phyloP scores from a whole-genome alignment of 2,797 vertebrate genomes.

The Melanogrammus aeglefinus region DNA sequence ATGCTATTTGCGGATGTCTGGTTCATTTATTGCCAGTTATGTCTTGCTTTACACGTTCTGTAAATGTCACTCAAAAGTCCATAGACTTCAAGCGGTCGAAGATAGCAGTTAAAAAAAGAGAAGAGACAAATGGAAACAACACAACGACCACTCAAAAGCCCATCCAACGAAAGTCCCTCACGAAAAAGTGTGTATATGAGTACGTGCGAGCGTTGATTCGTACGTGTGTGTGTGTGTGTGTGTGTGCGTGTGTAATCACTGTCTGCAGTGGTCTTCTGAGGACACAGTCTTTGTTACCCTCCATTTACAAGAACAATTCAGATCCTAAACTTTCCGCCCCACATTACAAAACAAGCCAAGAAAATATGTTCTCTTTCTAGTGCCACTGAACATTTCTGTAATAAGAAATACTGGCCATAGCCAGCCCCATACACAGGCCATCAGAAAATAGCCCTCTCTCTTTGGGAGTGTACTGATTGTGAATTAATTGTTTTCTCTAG shows the following conservation, averaged over 20 bases:
- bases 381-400: constrained; percentile 15
- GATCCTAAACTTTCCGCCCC: background rate
- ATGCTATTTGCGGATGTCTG: background rate
- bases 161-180: background rate
- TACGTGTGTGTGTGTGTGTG: background rate
- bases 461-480: background rate
- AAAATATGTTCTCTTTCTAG: background rate
- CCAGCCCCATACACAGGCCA: constrained; percentile 16
- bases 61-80: background rate
- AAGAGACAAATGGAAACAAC: background rate
- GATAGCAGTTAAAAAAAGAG: background rate
- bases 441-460: background rate
- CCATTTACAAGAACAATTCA: background rate
- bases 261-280: background rate
- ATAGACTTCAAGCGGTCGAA: background rate
- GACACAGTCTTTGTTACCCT: background rate
- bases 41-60: background rate
- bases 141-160: background rate
- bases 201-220: background rate
- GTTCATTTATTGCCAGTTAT: background rate
- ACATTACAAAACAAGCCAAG: background rate
- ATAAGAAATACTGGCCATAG: constrained; percentile 17
- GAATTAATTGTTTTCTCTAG: background rate
- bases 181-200: background rate
- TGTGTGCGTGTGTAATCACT: background rate